Evolutionary conservation across 2,888 invertebrate species (phyloP).

Genomic region (Caenorhabditis sp.): DNA sequence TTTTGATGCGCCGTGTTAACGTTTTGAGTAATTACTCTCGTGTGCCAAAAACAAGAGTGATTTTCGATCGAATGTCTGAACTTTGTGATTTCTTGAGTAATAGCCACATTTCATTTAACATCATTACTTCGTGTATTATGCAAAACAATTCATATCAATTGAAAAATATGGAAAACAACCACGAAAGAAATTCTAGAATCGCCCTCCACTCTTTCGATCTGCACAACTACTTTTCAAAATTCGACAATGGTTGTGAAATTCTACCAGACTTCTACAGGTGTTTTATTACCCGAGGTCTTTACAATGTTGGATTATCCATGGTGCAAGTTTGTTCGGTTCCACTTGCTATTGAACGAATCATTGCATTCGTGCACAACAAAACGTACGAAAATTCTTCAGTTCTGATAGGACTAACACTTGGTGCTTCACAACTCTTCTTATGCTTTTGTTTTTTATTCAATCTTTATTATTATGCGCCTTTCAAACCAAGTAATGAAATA

Average conservation of each 20-base stretch:
- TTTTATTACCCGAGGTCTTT: constrained; percentile 19
- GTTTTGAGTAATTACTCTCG: no score
- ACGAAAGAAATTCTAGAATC: not conserved
- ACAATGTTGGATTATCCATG: constrained; percentile 32
- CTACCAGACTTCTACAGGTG: constrained; percentile 32
- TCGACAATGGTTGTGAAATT: constrained; percentile 21
- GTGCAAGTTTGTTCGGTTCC: constrained; percentile 17
- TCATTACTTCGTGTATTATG: no score
- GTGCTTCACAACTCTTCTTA: constrained; percentile 18
- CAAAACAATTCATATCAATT: no score
- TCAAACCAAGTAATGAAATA: constrained; percentile 15
- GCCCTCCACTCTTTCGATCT: constrained; percentile 10
- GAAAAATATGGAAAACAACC: no score
- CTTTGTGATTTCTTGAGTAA: no score
- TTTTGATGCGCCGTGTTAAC: no score
- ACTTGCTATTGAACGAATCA: constrained; percentile 21
- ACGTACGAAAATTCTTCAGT: constrained; percentile 23
- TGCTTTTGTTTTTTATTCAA: constrained; percentile 31
- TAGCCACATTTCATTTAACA: no score
- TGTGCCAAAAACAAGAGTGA: no score
- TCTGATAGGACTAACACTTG: constrained; percentile 18
- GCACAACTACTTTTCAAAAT: constrained; percentile 14
- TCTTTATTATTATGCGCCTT: constrained; percentile 30
- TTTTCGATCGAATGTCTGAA: no score
- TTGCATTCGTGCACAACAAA: constrained; percentile 13